Evolutionary conservation across 2,113 vertebrate genomes (phyloP).

Genomic region (Chaetodon trifascialis): DNA sequence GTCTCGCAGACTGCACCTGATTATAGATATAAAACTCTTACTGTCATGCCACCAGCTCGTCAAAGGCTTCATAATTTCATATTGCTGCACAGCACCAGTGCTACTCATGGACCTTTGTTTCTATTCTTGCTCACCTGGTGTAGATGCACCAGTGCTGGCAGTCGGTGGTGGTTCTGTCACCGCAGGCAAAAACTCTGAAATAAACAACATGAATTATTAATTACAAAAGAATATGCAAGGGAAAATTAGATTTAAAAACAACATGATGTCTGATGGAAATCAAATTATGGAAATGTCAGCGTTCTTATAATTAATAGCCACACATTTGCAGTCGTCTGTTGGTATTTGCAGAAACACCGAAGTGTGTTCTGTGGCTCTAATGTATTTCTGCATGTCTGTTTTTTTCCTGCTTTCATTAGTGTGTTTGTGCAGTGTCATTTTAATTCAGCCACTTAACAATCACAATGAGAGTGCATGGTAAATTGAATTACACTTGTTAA

Average conservation of each 20-base stretch:
- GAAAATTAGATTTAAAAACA: not conserved
- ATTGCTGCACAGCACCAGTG: not conserved
- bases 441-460: not conserved
- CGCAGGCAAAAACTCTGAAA: conserved; percentile 14
- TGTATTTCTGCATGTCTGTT: not conserved
- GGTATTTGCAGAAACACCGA: conserved; percentile 8
- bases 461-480: not conserved
- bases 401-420: not conserved
- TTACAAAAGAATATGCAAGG: not conserved
- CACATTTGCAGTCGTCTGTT: not conserved
- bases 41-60: not conserved
- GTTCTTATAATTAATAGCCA: not conserved
- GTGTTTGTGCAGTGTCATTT: not conserved
- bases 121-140: conserved; percentile 47
- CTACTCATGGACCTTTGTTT: not conserved
- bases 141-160: not conserved
- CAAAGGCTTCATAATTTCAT: not conserved
- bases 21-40: not conserved
- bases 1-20: not conserved
- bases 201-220: not conserved
- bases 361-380: not conserved
- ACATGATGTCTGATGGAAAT: not conserved
- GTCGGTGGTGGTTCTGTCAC: conserved; percentile 15
- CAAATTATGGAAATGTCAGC: not conserved
- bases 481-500: not conserved